Evolutionary conservation across 2,888 invertebrate genomes (phyloP), one percentile per base, ranked within the genome.

Genomic region (Rugalucina vietnamica): DNA sequence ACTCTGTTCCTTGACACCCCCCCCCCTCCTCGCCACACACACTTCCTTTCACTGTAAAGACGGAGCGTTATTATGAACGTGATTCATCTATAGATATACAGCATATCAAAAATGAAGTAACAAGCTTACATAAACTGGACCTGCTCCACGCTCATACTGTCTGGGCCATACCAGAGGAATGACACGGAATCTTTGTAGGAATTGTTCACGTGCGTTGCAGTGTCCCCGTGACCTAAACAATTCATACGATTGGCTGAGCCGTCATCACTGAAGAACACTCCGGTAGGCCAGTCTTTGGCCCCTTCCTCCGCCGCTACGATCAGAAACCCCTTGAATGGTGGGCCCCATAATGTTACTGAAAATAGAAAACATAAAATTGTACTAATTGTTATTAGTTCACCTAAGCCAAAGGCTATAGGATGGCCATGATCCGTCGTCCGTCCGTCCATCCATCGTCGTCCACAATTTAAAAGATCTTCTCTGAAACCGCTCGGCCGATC

Each of bases 291-390:
- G 69, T 90, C 90, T 65, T 88, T 90, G 18, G 87, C 83, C 0
- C 89, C 89, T 39, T 90, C 89, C 70, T 90, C 90, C 0, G 89
- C 89, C 0, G 90, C 90, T 21, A 89, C 85, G 78, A 90, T 43
- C 77, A 89, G 81, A 76, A 90, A 90, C 18, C 90, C 90, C 73
- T 90, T 90, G 78, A 90, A 90, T 5, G 90, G 90, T 14, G 90
- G 89, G 27, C 90, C 90, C 84, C 89, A 87, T 76, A 90, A 77
- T 10, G 90, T 90, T 0, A 90, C 90, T 90, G 86, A 34, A 85
- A 88, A 12, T 34, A 34, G 43, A 8, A 70, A 37, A 24, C 5
- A 14, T 10, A 60, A n/a, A n/a, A n/a, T n/a, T n/a, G n/a, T n/a
- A n/a, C n/a, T n/a, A n/a, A n/a, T n/a, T n/a, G n/a, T n/a, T n/a